Evolutionary conservation across 1,140 invertebrate species (phyloP), one percentile per base, ranked within the genome.

Genomic region (Drosophila kurseongensis): DNA sequence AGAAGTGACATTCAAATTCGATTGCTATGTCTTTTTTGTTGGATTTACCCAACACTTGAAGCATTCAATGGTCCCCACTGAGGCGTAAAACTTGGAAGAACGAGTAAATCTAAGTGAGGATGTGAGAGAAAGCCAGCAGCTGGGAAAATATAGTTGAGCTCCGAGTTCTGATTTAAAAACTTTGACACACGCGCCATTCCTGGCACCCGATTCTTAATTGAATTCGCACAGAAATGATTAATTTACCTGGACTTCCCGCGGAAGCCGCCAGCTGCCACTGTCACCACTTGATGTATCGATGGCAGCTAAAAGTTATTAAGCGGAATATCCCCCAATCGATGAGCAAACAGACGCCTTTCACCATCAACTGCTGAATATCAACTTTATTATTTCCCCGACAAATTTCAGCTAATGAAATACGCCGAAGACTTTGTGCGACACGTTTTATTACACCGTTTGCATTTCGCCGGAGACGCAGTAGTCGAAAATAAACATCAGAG

Each of bases 401-500:
- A 80, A 84, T 76, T 84, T 60, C 58, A 50, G 73, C 52, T 73
- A 82, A 78, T 78, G 69, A 84, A 84, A 84, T 63, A 51, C 61
- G 44, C 29, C 55, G 9, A 47, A 61, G 78, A 47, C 54, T 80
- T 71, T 71, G 36, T 16, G 50, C 41, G 59, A 84, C 80, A 84
- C 81, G 67, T 84, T 84, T 84, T 84, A 84, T 84, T 73, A 80
- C 80, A 68, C 50, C 18, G 65, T 77, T 73, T 77, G 68, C 61
- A 71, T 72, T 77, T 75, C 41, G 13, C 5, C 45, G 16, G 32
- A 57, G 60, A 38, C 54, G 55, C 35, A 61, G 62, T 27, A 50
- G 74, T 36, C 55, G 38, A 76, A 82, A 75, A 71, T 42, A 83
- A 77, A 84, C 45, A 76, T 13, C 32, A 10, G 12, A 40, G 41